Percentiles rank a stretch among this genome's conserved stretches.
Conservation (phyloP, 2,888 invertebrate genomes). For the Cistogaster globosa region DNA sequence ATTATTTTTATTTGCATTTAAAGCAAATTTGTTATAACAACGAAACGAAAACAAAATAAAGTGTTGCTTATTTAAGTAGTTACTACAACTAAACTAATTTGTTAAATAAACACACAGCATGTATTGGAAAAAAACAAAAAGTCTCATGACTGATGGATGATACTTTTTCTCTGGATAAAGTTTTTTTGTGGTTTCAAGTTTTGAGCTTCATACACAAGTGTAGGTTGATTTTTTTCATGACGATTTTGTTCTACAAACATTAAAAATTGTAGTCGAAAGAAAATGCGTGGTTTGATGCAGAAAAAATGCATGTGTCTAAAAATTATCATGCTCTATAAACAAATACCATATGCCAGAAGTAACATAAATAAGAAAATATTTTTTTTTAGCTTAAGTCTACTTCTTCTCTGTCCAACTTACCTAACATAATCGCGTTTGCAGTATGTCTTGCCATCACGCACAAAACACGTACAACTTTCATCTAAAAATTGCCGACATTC, state of each 20-base stretch:
- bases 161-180: slow-evolving; percentile 9
- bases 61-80: slow-evolving; percentile 74
- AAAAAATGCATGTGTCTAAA: slow-evolving; percentile 53
- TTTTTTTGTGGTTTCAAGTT: slow-evolving; percentile 26
- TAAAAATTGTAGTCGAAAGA: slow-evolving; percentile 19
- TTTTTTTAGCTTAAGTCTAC: not conserved
- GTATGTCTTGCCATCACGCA: slow-evolving; percentile 99
- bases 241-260: slow-evolving; percentile 22
- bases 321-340: slow-evolving; percentile 40
- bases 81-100: slow-evolving; percentile 75
- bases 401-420: slow-evolving; percentile 84
- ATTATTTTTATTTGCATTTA: slow-evolving; percentile 50
- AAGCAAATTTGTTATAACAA: slow-evolving; percentile 58
- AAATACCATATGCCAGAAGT: slow-evolving; percentile 2
- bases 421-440: slow-evolving; percentile 99
- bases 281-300: slow-evolving; percentile 51
- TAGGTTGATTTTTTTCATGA: slow-evolving; percentile 29
- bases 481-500: slow-evolving; percentile 98
- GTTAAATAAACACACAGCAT: slow-evolving; percentile 73
- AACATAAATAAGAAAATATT: not conserved
- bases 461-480: slow-evolving; percentile 99
- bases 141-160: slow-evolving; percentile 72
- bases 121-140: slow-evolving; percentile 41
- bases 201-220: slow-evolving; percentile 31
- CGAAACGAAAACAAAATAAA: slow-evolving; percentile 44